Conservation (phyloP, 1,140 invertebrate species). For the Apolygus lucorum region DNA sequence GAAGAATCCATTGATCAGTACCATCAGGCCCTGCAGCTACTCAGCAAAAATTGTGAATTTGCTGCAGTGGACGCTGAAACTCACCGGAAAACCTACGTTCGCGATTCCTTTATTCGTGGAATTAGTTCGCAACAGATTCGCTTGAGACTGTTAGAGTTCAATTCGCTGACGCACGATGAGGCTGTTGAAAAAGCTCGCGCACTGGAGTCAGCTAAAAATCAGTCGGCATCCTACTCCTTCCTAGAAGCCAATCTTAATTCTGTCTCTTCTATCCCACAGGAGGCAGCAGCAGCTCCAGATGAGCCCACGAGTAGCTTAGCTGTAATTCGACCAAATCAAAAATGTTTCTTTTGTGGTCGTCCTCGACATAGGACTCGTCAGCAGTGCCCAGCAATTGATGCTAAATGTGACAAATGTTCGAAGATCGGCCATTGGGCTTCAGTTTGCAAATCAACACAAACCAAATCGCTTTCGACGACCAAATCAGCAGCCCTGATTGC, state of each 20-base stretch:
- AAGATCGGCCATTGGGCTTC: not conserved
- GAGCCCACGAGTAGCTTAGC: not conserved
- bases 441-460: not conserved
- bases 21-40: too few relatives aligned
- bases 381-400: too few relatives aligned
- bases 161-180: not conserved
- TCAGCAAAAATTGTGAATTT: too few relatives aligned
- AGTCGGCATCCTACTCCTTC: not conserved
- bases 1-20: too few relatives aligned
- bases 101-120: not conserved
- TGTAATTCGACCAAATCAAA: not conserved
- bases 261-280: not conserved
- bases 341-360: too few relatives aligned
- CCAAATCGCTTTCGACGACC: not conserved
- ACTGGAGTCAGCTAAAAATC: not conserved
- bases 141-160: not conserved
- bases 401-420: too few relatives aligned
- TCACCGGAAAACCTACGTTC: too few relatives aligned
- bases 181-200: not conserved
- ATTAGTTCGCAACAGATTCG: not conserved
- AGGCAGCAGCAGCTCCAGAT: too few relatives aligned
- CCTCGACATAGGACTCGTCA: too few relatives aligned
- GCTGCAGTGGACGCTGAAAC: too few relatives aligned
- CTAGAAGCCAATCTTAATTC: not conserved
- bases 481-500: not conserved